A percentile compares a stretch with the other conserved stretches of the same genome.
Conservation (phyloP, 2,797 vertebrate species). For the Phaenicophaeus curvirostris region DNA sequence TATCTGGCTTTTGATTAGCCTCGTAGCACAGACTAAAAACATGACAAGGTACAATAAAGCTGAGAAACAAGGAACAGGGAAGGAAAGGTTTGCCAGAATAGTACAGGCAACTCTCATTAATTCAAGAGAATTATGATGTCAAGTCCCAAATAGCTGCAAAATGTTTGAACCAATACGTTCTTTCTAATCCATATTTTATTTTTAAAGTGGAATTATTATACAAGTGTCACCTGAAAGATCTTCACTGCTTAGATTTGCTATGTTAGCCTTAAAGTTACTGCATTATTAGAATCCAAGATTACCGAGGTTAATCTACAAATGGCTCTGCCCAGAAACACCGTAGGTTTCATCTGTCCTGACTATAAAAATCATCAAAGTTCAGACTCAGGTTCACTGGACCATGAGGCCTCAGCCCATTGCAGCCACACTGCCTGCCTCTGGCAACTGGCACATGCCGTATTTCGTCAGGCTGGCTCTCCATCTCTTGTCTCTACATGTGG, state of each 20-base stretch:
- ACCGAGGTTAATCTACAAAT: neutral
- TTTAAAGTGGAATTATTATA: conserved; percentile 12
- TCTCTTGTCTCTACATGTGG: neutral
- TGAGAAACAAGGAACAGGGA: conserved; percentile 7
- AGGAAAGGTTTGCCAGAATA: conserved; percentile 10
- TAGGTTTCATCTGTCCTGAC: neutral
- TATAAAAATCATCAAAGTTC: neutral
- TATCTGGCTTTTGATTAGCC: conserved; percentile 30
- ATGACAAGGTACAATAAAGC: neutral
- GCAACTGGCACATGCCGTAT: neutral
- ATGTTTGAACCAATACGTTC: neutral
- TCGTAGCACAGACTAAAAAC: conserved; percentile 6
- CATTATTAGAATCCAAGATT: neutral
- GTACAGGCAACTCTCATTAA: conserved; percentile 12
- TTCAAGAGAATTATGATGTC: conserved; percentile 27
- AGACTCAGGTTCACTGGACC: neutral
- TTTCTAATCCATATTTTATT: conserved; percentile 29
- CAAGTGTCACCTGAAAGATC: neutral
- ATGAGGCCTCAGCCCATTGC: neutral
- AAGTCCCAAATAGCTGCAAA: neutral
- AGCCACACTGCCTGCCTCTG: neutral
- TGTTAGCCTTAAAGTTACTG: neutral
- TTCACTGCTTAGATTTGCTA: neutral
- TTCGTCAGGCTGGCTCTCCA: neutral
- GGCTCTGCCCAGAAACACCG: neutral